Percentiles rank a stretch among this genome's conserved stretches.
phyloP scores from a whole-genome alignment of 2,113 vertebrate species.

The Ramphastos sulfuratus region DNA sequence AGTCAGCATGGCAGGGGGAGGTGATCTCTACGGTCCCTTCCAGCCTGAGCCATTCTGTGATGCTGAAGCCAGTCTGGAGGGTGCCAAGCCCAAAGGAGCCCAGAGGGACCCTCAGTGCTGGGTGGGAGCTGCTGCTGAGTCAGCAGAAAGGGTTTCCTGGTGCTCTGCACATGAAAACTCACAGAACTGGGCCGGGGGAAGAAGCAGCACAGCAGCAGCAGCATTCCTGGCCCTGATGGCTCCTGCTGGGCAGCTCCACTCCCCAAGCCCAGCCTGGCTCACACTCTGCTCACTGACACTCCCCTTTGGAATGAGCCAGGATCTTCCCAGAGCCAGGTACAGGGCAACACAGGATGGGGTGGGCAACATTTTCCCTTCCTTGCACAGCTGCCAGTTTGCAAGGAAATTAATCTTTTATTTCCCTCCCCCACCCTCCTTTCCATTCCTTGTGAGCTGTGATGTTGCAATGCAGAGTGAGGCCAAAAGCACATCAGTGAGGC shows the following conservation, averaged over 20 bases:
- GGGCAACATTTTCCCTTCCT: background rate
- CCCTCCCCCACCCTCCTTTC: background rate
- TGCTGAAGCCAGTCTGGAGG: background rate
- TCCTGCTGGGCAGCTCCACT: background rate
- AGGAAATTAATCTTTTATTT: background rate
- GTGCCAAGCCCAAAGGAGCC: slow-evolving; percentile 42
- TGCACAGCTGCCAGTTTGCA: background rate
- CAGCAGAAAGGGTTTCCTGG: slow-evolving; percentile 55
- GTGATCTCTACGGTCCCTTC: too few relatives aligned
- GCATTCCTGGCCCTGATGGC: background rate
- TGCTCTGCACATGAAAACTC: slow-evolving; percentile 22
- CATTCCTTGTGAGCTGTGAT: background rate
- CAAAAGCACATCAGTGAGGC: background rate
- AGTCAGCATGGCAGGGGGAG: too few relatives aligned
- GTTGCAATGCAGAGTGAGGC: background rate
- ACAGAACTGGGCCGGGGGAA: background rate
- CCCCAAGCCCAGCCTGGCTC: background rate
- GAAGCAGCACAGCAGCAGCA: background rate
- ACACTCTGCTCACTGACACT: background rate
- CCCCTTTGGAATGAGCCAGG: slow-evolving; percentile 24
- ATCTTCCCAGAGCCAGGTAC: slow-evolving; percentile 41
- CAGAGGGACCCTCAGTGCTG: slow-evolving; percentile 39
- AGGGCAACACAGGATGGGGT: background rate
- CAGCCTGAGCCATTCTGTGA: too few relatives aligned
- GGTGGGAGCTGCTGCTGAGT: slow-evolving; percentile 63